Evolutionary conservation across 1,140 invertebrate genomes (phyloP), one percentile per base, ranked within the genome.

Genomic region (Drosophila navojoa): DNA sequence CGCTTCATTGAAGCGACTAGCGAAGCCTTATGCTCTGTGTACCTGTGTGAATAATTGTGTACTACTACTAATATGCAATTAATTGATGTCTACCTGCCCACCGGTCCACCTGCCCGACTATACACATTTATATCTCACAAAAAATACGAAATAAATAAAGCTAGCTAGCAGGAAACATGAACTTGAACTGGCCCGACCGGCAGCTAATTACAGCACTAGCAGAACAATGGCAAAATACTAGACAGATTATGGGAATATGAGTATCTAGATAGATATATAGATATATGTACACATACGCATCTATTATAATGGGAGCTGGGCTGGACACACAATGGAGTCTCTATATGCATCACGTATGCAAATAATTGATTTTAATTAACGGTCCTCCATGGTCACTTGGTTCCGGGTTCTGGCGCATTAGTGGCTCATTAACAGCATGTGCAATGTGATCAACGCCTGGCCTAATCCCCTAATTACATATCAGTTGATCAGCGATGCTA

Each of bases 21-120:
- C 35, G 52, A 25, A 15, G 38, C 35, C 10, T 55, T 13, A 22
- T 35, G 29, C 29, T 38, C 4, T 29, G 19, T 29, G 19, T 55
- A 16, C n/a, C 67, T 54, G 60, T 54, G 60, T 49, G 68, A 79
- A 84, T 72, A 79, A 72, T 82, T 72, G 57, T 32, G 47, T 57
- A 63, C 52, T 29, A 40, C 19, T 73, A 76, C 78, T 82, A 84
- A 82, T 82, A 85, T 85, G 67, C 77, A 85, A 82, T 82, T 85
- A 82, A 84, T 82, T 85, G 79, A 57, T 70, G 53, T 71, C 49
- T 62, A 38, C 40, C 59, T 57, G 52, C 47, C 61, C 27, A n/a
- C 11, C 27, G 35, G 47, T 9, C 47, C 27, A 3, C 13, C 47
- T 19, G 7, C 11, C 19, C 19, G 19, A 22, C 19, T 32, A n/a